These are phyloP conservation scores for Bhutanitis thaidina DNA, from an alignment of 2,888 invertebrate genomes.

Conservation along the genomic window DNA sequence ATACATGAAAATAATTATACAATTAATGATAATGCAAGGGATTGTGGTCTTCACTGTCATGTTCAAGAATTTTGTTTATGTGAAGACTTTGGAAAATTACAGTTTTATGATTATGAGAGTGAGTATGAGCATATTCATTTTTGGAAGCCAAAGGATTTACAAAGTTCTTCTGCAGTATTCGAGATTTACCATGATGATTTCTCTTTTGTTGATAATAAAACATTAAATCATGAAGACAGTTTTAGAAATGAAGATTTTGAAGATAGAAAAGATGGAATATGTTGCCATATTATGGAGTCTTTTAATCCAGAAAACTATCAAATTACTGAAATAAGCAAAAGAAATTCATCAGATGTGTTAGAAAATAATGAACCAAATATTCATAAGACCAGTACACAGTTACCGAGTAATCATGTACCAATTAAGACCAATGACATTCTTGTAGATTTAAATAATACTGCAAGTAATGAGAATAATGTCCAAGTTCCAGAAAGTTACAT, in stretches of 20 bases:
- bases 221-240: neutral
- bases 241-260: neutral
- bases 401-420: neutral
- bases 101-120: conserved; percentile 37
- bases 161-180: conserved; percentile 40
- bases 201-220: neutral
- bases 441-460: neutral
- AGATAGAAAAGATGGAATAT: neutral
- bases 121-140: conserved; percentile 61
- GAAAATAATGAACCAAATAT: neutral
- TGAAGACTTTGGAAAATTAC: conserved; percentile 54
- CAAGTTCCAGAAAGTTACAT: neutral
- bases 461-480: neutral
- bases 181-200: conserved; percentile 45
- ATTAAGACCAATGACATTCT: no score
- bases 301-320: neutral
- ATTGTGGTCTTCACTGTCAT: neutral
- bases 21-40: neutral
- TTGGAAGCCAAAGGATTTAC: conserved; percentile 32
- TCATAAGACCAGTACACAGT: neutral
- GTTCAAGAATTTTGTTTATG: conserved; percentile 51
- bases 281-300: neutral
- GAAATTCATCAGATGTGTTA: neutral
- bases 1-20: neutral
- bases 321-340: neutral